A percentile compares a stretch with the other conserved stretches of the same genome.
Conservation (phyloP, 2,797 vertebrate species). For the Xenopus petersii region DNA sequence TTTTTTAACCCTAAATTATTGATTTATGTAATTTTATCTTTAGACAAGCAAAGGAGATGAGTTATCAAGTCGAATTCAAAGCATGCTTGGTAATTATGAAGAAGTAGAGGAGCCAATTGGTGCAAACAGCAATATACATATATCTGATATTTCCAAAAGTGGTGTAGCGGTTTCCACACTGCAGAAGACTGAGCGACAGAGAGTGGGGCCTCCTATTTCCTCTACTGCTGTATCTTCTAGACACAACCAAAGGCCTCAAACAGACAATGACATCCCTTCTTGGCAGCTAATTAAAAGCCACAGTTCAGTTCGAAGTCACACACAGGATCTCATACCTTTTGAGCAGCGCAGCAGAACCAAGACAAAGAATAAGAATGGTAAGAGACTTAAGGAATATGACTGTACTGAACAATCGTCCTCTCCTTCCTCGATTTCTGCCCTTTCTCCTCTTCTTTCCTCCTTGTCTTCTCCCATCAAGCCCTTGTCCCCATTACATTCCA, state of each 20-base stretch:
- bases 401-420: constrained; percentile 43
- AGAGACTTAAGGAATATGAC: constrained; percentile 56
- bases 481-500: constrained; percentile 78
- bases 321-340: constrained; percentile 52
- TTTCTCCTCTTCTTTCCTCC: constrained; percentile 67
- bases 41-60: constrained; percentile 89
- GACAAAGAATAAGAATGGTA: constrained; percentile 58
- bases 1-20: no score
- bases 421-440: constrained; percentile 39
- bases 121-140: constrained; percentile 63
- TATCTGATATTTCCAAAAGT: constrained; percentile 59
- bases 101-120: constrained; percentile 75
- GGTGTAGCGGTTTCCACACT: constrained; percentile 54
- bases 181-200: constrained; percentile 59
- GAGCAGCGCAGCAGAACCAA: constrained; percentile 40
- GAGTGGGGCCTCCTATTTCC: constrained; percentile 54
- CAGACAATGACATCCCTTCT: constrained; percentile 54
- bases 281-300: constrained; percentile 55
- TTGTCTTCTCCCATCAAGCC: constrained; percentile 69
- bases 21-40: constrained; percentile 22
- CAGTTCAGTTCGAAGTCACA: constrained; percentile 28
- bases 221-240: constrained; percentile 52
- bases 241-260: constrained; percentile 61
- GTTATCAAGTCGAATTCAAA: constrained; percentile 86
- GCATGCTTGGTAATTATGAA: constrained; percentile 90